Percentiles rank a stretch among this genome's conserved stretches.
phyloP scores from a whole-genome alignment of 2,113 vertebrate species.

The Gorsachius goisagi region DNA sequence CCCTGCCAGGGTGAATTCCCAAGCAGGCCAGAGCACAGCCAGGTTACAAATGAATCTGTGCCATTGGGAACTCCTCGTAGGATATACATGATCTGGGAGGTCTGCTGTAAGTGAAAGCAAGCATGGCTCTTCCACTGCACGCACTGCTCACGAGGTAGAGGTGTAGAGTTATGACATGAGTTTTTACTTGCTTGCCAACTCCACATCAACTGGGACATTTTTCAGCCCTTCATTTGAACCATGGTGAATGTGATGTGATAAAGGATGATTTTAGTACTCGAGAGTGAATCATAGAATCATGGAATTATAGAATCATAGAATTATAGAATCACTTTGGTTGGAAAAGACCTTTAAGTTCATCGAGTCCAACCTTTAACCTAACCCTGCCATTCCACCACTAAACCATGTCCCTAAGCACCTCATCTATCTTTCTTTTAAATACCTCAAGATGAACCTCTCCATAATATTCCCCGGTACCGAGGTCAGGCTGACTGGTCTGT shows the following conservation, averaged over 20 bases:
- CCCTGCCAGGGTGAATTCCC: not conserved
- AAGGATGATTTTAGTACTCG: not conserved
- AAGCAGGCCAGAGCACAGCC: not conserved
- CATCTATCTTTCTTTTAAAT: too few relatives aligned
- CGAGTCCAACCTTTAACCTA: too few relatives aligned
- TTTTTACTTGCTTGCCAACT: not conserved
- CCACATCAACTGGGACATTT: not conserved
- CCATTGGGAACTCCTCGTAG: rapidly evolving
- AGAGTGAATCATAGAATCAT: too few relatives aligned
- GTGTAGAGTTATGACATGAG: not conserved
- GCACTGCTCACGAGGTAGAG: not conserved
- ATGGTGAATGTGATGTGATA: not conserved
- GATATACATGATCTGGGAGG: not conserved
- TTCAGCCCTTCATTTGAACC: not conserved
- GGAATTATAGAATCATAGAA: too few relatives aligned
- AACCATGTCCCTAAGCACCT: too few relatives aligned
- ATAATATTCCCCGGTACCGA: too few relatives aligned
- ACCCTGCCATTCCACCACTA: too few relatives aligned
- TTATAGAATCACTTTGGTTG: too few relatives aligned
- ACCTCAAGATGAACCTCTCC: too few relatives aligned
- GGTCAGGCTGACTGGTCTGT: too few relatives aligned
- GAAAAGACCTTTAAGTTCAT: too few relatives aligned
- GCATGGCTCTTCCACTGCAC: not conserved
- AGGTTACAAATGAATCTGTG: not conserved
- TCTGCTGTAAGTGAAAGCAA: not conserved